Evolutionary conservation across 2,113 vertebrate species (phyloP), one percentile per base, ranked within the genome.

Genomic region (Cyanoderma ruficeps): DNA sequence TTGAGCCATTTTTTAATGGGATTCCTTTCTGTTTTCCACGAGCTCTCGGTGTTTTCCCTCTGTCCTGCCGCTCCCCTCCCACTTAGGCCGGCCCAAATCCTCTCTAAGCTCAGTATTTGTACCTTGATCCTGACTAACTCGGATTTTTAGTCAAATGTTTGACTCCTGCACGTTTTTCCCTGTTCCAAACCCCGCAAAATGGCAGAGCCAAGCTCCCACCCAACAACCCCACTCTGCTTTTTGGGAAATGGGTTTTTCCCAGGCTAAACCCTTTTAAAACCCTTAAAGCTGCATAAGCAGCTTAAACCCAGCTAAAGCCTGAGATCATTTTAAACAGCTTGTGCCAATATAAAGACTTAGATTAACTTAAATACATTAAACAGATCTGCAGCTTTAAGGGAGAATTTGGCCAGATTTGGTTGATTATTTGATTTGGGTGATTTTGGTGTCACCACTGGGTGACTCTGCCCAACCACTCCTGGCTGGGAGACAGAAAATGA

Each of bases 291-390:
- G 49, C 56, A 9, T 97, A 97, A 97, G 96, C 91, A 83, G 96
- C 95, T 97, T 97, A 96, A 94, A 80, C 53, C 75, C 63, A 7
- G 83, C 93, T 86, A 89, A 97, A 96, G 69, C 94, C 95, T 49
- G 57, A 67, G 96, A 97, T 97, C 86, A 84, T 75, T 95, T 97
- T 97, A 96, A 97, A 95, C 71, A 95, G 97, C 96, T 96, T 93
- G 95, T 96, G 95, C 95, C 90, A 96, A 81, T 84, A 84, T 27
- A 88, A 93, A 81, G 90, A 52, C 94, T 97, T 82, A 95, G 93
- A 95, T 95, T 87, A 95, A 89, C 70, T 78, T 94, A 96, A 97
- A 93, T 90, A 74, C 88, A 83, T 95, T 96, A 96, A 97, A 96
- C 23, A 94, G 94, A 96, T 95, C 94, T 90, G 93, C 91, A 84